These are phyloP conservation scores for Microctonus brassicae DNA, from an alignment of 2,888 invertebrate species.

Conservation along the genomic window DNA sequence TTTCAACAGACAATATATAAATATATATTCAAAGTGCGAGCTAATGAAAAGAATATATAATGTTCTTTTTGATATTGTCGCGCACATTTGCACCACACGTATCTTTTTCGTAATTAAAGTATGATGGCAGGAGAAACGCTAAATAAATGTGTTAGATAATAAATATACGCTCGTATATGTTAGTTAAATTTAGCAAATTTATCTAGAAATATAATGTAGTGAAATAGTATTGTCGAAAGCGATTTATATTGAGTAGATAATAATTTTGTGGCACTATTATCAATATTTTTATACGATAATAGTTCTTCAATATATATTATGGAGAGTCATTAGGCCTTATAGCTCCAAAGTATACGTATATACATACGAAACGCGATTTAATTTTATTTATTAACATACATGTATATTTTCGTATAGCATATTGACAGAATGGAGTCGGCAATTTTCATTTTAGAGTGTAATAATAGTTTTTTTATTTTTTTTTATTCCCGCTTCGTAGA, in stretches of 20 bases:
- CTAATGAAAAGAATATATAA: slow-evolving; percentile 3
- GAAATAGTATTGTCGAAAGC: slow-evolving; percentile 45
- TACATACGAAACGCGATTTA: background rate
- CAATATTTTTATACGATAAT: slow-evolving; percentile 20
- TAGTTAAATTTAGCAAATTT: background rate
- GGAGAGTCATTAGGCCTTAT: background rate
- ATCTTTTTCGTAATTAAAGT: slow-evolving; percentile 42
- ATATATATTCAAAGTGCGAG: background rate
- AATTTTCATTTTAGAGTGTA: slow-evolving; percentile 30
- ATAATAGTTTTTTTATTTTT: slow-evolving; percentile 41
- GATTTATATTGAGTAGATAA: slow-evolving; percentile 36
- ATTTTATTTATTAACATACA: background rate
- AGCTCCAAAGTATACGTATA: background rate
- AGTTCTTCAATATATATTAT: slow-evolving; percentile 9
- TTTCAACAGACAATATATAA: background rate
- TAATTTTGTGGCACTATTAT: slow-evolving; percentile 29
- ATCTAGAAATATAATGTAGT: slow-evolving; percentile 45
- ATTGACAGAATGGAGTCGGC: slow-evolving; percentile 3
- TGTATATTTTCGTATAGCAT: background rate
- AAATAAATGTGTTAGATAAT: slow-evolving; percentile 48
- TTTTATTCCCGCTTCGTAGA: slow-evolving; percentile 55
- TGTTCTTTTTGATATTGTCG: slow-evolving; percentile 29
- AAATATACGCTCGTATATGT: slow-evolving; percentile 40
- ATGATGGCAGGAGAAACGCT: slow-evolving; percentile 44
- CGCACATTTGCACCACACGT: slow-evolving; percentile 31